These are phyloP conservation scores for Drosophila suzukii DNA, from an alignment of 1,140 invertebrate genomes.

Conservation along the genomic window DNA sequence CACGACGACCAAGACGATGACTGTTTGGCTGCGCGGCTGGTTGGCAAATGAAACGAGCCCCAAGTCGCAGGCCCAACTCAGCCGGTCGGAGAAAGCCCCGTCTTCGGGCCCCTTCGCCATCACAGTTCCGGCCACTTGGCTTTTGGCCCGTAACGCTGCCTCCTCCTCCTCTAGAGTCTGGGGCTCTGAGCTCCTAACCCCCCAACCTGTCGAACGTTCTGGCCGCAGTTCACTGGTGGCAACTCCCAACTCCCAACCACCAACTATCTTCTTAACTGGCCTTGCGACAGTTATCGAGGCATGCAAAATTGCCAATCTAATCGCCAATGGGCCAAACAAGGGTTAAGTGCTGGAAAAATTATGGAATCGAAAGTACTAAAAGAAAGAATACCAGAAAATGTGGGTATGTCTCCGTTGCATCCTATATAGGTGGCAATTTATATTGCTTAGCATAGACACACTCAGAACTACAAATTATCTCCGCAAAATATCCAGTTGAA, in stretches of 20 bases:
- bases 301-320: slow-evolving; percentile 81
- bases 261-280: slow-evolving; percentile 33
- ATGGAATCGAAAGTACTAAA: not conserved
- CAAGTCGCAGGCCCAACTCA: slow-evolving; percentile 3
- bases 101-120: not conserved
- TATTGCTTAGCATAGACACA: not conserved
- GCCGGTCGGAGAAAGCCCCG: slow-evolving; percentile 51
- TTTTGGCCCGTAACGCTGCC: slow-evolving; percentile 61
- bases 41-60: slow-evolving; percentile 64
- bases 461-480: not conserved
- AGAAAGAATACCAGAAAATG: not conserved
- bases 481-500: too few relatives aligned
- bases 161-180: not conserved
- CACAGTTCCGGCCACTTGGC: slow-evolving; percentile 62
- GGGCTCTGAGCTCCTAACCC: not conserved
- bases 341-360: slow-evolving; percentile 15
- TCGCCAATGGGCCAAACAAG: slow-evolving; percentile 35
- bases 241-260: not conserved
- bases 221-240: not conserved
- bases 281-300: slow-evolving; percentile 77
- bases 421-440: not conserved
- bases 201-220: slow-evolving; percentile 54
- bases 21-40: slow-evolving; percentile 64
- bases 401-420: not conserved
- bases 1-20: slow-evolving; percentile 15